Conservation (phyloP, 2,888 invertebrate species). For the Platycheirus rosarum region DNA sequence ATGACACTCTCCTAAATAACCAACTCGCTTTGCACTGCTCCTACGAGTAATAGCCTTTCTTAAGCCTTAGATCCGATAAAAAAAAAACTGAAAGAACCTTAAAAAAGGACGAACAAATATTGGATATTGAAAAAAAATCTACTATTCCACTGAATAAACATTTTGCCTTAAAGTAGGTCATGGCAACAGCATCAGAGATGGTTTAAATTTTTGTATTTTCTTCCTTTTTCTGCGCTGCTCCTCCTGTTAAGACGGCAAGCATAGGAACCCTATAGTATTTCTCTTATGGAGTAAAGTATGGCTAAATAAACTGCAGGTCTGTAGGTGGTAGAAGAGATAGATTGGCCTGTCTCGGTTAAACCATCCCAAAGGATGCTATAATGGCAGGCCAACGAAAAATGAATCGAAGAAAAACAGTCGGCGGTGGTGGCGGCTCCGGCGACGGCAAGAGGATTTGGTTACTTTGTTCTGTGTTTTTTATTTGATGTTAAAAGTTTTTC, state of each 20-base stretch:
- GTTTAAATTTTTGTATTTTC: constrained; percentile 6
- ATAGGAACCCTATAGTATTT: no score
- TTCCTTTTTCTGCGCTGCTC: neutral
- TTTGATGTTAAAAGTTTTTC: constrained; percentile 29
- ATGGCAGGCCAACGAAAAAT: constrained; percentile 33
- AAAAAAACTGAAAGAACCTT: constrained; percentile 15
- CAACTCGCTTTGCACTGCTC: neutral
- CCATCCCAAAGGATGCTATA: constrained; percentile 15
- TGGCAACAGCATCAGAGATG: constrained; percentile 26
- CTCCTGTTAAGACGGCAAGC: neutral
- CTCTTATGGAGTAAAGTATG: neutral
- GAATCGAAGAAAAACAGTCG: constrained; percentile 10
- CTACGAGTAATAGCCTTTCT: constrained; percentile 17
- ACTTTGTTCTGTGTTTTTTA: constrained; percentile 1
- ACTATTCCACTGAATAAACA: constrained; percentile 6
- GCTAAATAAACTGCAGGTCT: neutral
- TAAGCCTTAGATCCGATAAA: constrained; percentile 42
- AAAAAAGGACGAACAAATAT: constrained; percentile 7
- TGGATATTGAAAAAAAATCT: constrained; percentile 11
- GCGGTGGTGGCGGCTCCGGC: neutral
- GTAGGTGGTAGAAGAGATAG: constrained; percentile 30
- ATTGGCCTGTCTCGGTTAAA: constrained; percentile 31
- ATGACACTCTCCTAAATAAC: neutral
- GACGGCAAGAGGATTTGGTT: neutral
- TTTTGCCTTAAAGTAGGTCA: constrained; percentile 42